Percentiles rank a stretch among this genome's conserved stretches.
Conservation (phyloP, 2,113 vertebrate genomes). For the Neoarius graeffei region DNA sequence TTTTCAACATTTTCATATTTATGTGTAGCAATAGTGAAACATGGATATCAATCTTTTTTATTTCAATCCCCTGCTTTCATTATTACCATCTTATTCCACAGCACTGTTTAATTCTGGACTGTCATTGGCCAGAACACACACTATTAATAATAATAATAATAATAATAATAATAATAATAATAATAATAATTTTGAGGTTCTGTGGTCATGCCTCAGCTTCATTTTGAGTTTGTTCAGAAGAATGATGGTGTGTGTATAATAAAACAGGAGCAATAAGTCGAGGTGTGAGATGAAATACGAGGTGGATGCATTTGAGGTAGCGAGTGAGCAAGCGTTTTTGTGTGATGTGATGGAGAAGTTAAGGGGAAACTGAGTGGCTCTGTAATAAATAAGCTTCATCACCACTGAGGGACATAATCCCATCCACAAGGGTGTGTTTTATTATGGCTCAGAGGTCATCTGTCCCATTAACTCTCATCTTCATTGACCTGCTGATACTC, state of each 20-base stretch:
- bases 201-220: not conserved
- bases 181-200: not conserved
- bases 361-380: not conserved
- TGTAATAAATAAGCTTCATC: constrained; percentile 8
- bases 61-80: no score
- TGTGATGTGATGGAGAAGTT: not conserved
- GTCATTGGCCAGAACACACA: no score
- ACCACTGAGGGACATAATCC: not conserved
- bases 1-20: not conserved
- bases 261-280: not conserved
- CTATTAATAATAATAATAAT: not conserved
- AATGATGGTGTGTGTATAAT: not conserved
- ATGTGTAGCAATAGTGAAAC: no score
- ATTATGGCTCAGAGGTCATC: constrained; percentile 23
- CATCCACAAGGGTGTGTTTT: constrained; percentile 19
- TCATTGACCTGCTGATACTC: not conserved
- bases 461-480: constrained; percentile 13
- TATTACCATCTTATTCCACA: no score
- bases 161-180: no score
- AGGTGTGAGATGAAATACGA: not conserved
- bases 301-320: not conserved
- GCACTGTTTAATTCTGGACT: no score
- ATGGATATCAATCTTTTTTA: no score
- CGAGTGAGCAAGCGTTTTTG: not conserved
- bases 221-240: not conserved